phyloP scores from a whole-genome alignment of 1,140 invertebrate genomes.

The Batillaria attramentaria region DNA sequence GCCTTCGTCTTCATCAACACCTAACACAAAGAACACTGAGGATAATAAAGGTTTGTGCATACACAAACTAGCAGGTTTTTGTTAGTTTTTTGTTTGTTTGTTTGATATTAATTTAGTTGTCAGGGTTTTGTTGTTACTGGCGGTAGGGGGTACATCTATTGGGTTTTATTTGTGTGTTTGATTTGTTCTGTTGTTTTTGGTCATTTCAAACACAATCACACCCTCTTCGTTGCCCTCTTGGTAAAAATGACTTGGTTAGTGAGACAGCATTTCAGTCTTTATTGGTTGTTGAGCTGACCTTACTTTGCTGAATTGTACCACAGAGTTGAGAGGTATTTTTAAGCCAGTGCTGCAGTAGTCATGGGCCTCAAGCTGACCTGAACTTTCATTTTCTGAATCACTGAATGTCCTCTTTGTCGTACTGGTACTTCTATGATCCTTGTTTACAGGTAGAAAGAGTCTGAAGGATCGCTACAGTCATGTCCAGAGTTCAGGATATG shows the following conservation, averaged over 20 bases:
- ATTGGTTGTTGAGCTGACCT: not conserved
- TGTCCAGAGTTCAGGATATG: slow-evolving; percentile 64
- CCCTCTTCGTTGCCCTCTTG: too few species aligned
- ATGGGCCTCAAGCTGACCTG: not conserved
- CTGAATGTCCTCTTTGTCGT: not conserved
- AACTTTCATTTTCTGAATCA: not conserved
- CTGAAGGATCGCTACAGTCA: slow-evolving; percentile 33
- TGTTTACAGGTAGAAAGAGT: slow-evolving; percentile 31
- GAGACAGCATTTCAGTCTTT: too few species aligned
- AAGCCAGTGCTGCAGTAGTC: not conserved
- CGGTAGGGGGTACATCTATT: too few species aligned
- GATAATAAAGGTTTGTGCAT: not conserved
- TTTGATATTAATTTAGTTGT: too few species aligned
- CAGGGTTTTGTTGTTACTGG: too few species aligned
- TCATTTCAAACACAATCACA: not conserved
- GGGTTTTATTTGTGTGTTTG: too few species aligned
- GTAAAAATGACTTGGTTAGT: too few species aligned
- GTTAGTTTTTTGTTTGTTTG: too few species aligned
- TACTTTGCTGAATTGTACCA: not conserved
- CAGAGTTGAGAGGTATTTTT: not conserved
- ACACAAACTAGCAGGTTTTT: too few species aligned
- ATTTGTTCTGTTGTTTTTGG: too few species aligned
- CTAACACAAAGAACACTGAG: not conserved
- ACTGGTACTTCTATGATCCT: not conserved
- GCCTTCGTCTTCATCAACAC: not conserved